A percentile compares a stretch with the other conserved stretches of the same genome.
These are phyloP conservation scores for Lithophane semibrunnea DNA, from an alignment of 2,888 invertebrate genomes.

Conservation along the genomic window DNA sequence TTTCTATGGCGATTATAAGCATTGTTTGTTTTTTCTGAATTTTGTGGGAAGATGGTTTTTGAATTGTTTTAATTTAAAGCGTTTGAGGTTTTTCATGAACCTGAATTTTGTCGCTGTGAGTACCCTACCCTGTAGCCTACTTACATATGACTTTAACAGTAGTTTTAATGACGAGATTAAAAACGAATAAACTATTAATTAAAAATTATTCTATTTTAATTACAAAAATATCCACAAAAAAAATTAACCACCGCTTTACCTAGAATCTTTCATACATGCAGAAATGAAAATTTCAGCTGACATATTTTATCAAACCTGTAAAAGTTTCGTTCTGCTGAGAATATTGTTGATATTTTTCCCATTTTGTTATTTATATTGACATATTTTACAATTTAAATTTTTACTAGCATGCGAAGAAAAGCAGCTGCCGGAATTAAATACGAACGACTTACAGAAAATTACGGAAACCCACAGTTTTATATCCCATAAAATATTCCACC, in stretches of 20 bases:
- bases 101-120: neutral
- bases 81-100: neutral
- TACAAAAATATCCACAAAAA: too few species aligned
- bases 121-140: too few species aligned
- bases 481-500: slow-evolving; percentile 42
- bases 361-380: neutral
- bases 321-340: neutral
- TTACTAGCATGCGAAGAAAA: slow-evolving; percentile 3
- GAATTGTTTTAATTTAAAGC: slow-evolving; percentile 13
- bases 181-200: too few species aligned
- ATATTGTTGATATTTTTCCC: neutral
- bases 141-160: neutral
- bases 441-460: slow-evolving; percentile 8
- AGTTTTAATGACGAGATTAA: neutral
- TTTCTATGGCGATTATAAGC: slow-evolving; percentile 44
- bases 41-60: slow-evolving; percentile 43
- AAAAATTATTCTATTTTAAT: too few species aligned
- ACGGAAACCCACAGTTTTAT: slow-evolving; percentile 27
- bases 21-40: slow-evolving; percentile 38
- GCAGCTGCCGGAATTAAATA: slow-evolving; percentile 28
- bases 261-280: neutral
- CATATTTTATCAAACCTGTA: neutral
- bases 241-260: too few species aligned
- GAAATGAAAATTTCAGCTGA: neutral
- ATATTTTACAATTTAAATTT: neutral